phyloP scores from a whole-genome alignment of 2,113 vertebrate genomes.

The Diphyllodes magnificus region DNA sequence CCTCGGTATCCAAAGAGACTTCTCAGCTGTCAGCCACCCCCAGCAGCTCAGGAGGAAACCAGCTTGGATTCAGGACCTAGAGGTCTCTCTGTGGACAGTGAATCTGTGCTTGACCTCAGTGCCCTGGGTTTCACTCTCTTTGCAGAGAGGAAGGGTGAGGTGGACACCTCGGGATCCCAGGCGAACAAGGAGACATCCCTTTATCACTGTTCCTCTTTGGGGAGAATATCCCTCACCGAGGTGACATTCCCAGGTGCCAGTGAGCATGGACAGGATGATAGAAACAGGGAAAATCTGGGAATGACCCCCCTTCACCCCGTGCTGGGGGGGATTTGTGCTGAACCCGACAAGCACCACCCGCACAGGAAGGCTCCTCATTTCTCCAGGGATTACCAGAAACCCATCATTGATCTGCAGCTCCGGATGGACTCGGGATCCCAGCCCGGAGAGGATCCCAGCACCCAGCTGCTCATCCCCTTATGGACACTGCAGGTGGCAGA shows the following conservation, averaged over 20 bases:
- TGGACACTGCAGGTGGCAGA: constrained; percentile 14
- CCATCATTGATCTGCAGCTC: accelerated
- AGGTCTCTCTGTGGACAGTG: neutral
- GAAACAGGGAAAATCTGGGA: neutral
- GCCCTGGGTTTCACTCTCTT: neutral
- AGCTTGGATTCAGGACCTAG: neutral
- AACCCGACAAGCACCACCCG: accelerated
- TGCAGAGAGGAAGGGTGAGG: neutral
- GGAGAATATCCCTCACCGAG: neutral
- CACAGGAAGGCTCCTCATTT: neutral
- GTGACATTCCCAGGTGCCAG: neutral
- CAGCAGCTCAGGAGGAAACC: neutral
- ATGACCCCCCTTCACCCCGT: neutral
- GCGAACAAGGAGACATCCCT: neutral
- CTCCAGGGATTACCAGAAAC: neutral
- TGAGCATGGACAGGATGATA: neutral
- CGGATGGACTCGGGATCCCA: accelerated
- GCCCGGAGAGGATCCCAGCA: neutral
- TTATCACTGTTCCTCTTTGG: neutral
- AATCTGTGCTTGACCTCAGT: neutral
- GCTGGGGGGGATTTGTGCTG: neutral
- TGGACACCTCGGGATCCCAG: neutral
- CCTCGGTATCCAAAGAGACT: neutral
- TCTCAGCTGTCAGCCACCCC: neutral
- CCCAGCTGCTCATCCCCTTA: neutral